phyloP scores from a whole-genome alignment of 2,113 vertebrate species.

The Halichoerus grypus region DNA sequence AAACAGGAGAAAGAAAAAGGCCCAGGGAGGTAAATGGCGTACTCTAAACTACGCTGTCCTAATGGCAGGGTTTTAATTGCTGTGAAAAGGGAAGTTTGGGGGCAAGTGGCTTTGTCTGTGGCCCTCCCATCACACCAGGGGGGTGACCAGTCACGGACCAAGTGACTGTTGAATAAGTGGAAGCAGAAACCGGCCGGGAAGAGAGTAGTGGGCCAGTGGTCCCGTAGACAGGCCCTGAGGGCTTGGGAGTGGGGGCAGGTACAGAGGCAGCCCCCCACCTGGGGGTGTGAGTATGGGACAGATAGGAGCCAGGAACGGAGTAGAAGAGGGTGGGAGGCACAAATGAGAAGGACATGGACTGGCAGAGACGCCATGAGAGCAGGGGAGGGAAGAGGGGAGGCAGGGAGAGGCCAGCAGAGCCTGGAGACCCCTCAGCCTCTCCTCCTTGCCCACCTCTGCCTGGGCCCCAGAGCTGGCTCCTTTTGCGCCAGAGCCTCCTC shows the following conservation, averaged over 20 bases:
- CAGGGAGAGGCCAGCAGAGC: not conserved
- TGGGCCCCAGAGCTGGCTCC: not conserved
- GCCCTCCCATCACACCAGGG: not conserved
- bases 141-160: not conserved
- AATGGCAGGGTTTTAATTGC: not conserved
- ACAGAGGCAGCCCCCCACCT: not conserved
- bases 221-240: not conserved
- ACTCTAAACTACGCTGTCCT: not conserved
- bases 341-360: not conserved
- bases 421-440: not conserved
- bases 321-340: not conserved
- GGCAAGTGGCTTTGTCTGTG: not conserved
- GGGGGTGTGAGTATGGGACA: not conserved
- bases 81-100: not conserved
- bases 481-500: not conserved
- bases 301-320: not conserved
- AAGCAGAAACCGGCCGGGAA: not conserved
- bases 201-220: not conserved
- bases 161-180: not conserved
- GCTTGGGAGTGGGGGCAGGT: not conserved
- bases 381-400: no score
- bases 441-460: not conserved
- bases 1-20: not conserved
- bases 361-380: not conserved
- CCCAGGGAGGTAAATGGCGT: not conserved